Evolutionary conservation across 2,113 vertebrate genomes (phyloP), one percentile per base, ranked within the genome.

Genomic region (Aepyceros melampus): DNA sequence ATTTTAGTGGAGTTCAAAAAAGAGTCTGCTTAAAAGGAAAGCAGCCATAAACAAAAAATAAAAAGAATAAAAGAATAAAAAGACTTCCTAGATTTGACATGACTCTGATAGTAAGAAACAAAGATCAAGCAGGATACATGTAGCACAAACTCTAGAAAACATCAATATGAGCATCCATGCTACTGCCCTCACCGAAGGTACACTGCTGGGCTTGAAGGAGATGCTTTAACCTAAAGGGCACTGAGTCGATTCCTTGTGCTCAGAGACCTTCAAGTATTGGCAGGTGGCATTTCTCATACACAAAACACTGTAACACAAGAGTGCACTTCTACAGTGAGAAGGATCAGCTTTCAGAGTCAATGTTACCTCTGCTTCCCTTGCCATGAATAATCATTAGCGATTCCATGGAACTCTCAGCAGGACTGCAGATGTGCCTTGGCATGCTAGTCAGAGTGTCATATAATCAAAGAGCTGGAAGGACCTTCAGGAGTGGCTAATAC

Each of bases 381-480:
- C 83, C 78, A 97, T 97, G 97, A 96, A 96, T 97, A 97, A 96
- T 94, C 91, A 97, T 96, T 86, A 97, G 82, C 36, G 93, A 96
- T n/a, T 89, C 51, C 2, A 1, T 64, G 51, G 78, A 96, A 97
- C 82, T 89, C 94, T 94, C 56, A 0, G 51, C 62, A 91, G 93
- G 82, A 79, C 55, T 84, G 78, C 96, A 97, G 89, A 93, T 93
- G 95, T 91, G 55, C 82, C 55, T 94, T 95, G 93, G 47, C 23
- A 9, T 89, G 67, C 64, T 74, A 62, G 82, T 84, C 88, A 88
- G 47, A 95, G 60, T 89, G 93, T 97, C 91, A 95, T 10, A 87
- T 49, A 94, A 97, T 96, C 95, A 95, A 97, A 98, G 51, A 67
- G 45, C 86, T 87, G 55, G 36, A 95, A 94, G 55, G 67, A 83